phyloP scores from a whole-genome alignment of 2,888 invertebrate species.

The Tinea pellionella region DNA sequence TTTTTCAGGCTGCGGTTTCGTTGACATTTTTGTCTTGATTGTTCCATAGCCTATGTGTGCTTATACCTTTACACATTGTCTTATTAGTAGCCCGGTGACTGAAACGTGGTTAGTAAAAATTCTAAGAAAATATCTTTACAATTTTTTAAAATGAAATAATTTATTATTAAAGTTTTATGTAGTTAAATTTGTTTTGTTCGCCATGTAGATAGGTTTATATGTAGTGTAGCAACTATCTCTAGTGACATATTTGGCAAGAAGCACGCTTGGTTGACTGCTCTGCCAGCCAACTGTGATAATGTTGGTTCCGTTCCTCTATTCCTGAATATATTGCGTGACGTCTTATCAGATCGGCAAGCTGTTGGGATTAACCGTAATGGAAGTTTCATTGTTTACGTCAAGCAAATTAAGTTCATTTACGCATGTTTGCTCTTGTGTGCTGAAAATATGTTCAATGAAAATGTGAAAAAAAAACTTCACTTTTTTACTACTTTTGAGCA shows the following conservation, averaged over 20 bases:
- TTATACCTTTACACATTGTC: too few species aligned
- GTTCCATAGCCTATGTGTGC: too few species aligned
- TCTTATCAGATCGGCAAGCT: conserved; percentile 15
- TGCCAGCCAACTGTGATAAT: conserved; percentile 58
- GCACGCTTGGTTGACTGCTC: conserved; percentile 23
- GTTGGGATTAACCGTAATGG: not conserved
- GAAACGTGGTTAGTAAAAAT: too few species aligned
- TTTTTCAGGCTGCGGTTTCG: too few species aligned
- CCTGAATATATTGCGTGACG: conserved; percentile 10
- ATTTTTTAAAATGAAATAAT: not conserved
- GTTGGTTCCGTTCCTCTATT: conserved; percentile 3
- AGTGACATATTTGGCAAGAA: conserved; percentile 63
- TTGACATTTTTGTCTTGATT: too few species aligned
- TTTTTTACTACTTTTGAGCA: too few species aligned
- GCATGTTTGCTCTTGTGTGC: not conserved
- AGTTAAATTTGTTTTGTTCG: not conserved
- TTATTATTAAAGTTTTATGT: not conserved
- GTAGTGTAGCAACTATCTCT: conserved; percentile 34
- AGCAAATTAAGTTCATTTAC: not conserved
- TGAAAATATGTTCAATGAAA: not conserved
- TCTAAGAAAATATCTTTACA: too few species aligned
- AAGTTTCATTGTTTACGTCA: not conserved
- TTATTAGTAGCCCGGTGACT: too few species aligned
- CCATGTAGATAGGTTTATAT: too few species aligned
- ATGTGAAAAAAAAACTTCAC: too few species aligned